Conservation (phyloP, 2,113 vertebrate species). For the Bungarus multicinctus region DNA sequence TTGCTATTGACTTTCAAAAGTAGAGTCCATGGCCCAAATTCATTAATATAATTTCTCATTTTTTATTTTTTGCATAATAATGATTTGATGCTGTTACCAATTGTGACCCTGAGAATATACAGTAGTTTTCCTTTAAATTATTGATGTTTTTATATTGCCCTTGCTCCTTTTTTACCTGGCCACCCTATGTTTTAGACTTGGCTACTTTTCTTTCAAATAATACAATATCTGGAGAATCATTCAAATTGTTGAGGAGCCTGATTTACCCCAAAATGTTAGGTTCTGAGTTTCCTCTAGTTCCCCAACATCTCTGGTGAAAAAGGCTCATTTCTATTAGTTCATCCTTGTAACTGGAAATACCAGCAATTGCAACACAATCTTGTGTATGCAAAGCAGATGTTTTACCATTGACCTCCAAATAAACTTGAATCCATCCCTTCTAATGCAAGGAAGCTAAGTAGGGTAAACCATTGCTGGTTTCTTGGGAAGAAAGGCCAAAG, state of each 20-base stretch:
- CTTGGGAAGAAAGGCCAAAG: not conserved
- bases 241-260: not conserved
- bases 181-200: not conserved
- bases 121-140: not conserved
- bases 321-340: not conserved
- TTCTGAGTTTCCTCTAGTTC: not conserved
- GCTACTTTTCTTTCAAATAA: not conserved
- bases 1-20: not conserved
- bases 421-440: not conserved
- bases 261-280: not conserved
- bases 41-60: not conserved
- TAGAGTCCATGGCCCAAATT: not conserved
- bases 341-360: not conserved
- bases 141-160: not conserved
- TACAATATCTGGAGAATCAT: not conserved
- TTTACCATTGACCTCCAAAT: not conserved
- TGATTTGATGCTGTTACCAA: not conserved
- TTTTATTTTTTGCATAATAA: not conserved
- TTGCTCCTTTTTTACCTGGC: not conserved
- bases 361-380: not conserved
- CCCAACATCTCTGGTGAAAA: not conserved
- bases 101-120: not conserved
- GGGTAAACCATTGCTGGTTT: not conserved
- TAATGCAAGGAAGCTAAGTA: not conserved
- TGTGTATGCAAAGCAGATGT: not conserved